A percentile compares a stretch with the other conserved stretches of the same genome.
Conservation (phyloP, 2,113 vertebrate species). For the Sterna hirundo region DNA sequence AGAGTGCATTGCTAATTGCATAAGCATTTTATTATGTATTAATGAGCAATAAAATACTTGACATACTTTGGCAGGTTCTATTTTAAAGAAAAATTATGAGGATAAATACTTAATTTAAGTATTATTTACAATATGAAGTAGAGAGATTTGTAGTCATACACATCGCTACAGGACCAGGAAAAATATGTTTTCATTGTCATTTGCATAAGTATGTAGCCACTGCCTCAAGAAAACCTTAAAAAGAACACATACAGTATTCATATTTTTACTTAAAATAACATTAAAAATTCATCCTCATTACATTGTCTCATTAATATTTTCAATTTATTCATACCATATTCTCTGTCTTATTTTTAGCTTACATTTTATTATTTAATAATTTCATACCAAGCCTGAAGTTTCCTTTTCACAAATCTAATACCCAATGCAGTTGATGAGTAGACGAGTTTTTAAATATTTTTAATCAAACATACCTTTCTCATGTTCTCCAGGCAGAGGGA, state of each 20-base stretch:
- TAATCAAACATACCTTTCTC: background rate
- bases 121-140: slow-evolving; percentile 29
- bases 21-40: background rate
- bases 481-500: background rate
- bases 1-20: background rate
- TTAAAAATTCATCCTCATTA: slow-evolving; percentile 61
- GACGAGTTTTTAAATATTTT: background rate
- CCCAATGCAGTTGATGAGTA: background rate
- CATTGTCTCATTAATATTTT: slow-evolving; percentile 45
- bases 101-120: slow-evolving; percentile 20
- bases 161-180: background rate
- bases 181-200: slow-evolving; percentile 25
- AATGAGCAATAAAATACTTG: background rate
- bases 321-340: slow-evolving; percentile 38
- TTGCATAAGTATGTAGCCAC: background rate
- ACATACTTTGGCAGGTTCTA: background rate
- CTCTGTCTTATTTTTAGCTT: slow-evolving; percentile 19
- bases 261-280: slow-evolving; percentile 69
- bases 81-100: slow-evolving; percentile 6
- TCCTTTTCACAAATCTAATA: background rate
- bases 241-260: slow-evolving; percentile 63
- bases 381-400: background rate
- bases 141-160: background rate
- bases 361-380: slow-evolving; percentile 36
- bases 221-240: slow-evolving; percentile 45